Evolutionary conservation across 2,797 vertebrate species (phyloP), one percentile per base, ranked within the genome.

Genomic region (Otolemur crassicaudatus): DNA sequence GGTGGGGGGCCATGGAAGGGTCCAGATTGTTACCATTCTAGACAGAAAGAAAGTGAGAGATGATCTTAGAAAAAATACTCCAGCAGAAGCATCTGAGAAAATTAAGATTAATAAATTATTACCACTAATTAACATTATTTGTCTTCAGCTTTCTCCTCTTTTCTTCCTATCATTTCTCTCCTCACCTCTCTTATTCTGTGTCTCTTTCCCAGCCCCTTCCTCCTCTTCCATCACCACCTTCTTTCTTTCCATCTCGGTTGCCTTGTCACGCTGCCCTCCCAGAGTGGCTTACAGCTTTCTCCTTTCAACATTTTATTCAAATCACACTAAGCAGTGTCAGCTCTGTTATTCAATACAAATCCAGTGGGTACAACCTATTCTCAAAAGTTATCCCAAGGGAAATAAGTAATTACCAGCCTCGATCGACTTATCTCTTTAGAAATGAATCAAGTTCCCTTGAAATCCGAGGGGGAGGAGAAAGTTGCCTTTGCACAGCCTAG

Each of bases 21-120:
- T 92, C 43, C 81, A 37, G 12, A 40, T 69, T 75, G 79, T 93
- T 82, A 31, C 10, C 43, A 65, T 85, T 91, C 95, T 97, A 85
- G 67, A 92, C 3, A 79, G 76, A 91, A 69, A 85, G 29, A 90
- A 37, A 82, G n/a, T 46, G 37, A 67, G 43, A 86, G 20, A 58
- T 1, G 69, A 69, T 96, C 31, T 90, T 84, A 58, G 65, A 90
- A 80, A 76, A 77, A 91, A 25, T 34, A 60, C 46, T 84, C 31
- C 27, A 82, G 91, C 7, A 75, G 49, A 89, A 82, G 65, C 9
- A 58, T 3, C 23, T 25, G 25, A n/a, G 69, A 83, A 88, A 37
- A 53, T 17, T 61, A 82, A 93, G 61, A 85, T 67, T 22, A 20
- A 31, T 29, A 75, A 61, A n/a, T 46, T 70, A 40, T 73, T 34